These are phyloP conservation scores for Diorhabda carinulata DNA, from an alignment of 1,140 invertebrate genomes.

Conservation along the genomic window DNA sequence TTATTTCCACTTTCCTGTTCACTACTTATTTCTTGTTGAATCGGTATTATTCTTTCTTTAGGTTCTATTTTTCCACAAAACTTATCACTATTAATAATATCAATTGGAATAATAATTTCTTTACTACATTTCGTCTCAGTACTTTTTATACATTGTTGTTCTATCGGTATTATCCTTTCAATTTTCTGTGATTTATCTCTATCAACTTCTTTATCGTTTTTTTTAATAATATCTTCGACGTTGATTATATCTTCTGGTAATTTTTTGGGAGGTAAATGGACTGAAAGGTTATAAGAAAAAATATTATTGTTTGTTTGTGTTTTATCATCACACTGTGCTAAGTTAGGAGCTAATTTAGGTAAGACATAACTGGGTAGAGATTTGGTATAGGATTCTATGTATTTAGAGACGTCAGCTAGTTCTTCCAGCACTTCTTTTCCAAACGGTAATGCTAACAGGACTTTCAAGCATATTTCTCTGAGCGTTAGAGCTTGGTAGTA, in stretches of 20 bases:
- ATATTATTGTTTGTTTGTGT: constrained; percentile 12
- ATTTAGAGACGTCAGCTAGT: constrained; percentile 60
- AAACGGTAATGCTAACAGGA: constrained; percentile 60
- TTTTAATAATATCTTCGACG: background rate
- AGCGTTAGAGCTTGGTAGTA: constrained; percentile 41
- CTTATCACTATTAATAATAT: too few relatives aligned
- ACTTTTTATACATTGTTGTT: too few relatives aligned
- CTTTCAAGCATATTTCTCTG: constrained; percentile 58
- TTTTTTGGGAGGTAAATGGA: constrained; percentile 7
- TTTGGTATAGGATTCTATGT: constrained; percentile 45
- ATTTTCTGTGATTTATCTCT: too few relatives aligned
- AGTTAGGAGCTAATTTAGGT: constrained; percentile 19
- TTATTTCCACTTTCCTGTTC: background rate
- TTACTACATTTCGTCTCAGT: too few relatives aligned
- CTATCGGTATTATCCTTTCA: too few relatives aligned
- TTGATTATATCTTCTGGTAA: background rate
- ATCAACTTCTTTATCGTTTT: background rate
- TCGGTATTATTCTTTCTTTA: constrained; percentile 6
- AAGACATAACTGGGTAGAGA: constrained; percentile 22
- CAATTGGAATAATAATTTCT: too few relatives aligned
- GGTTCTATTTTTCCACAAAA: too few relatives aligned
- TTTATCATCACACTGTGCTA: constrained; percentile 16
- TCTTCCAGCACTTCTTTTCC: constrained; percentile 63
- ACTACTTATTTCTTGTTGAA: constrained; percentile 2
- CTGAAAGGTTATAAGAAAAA: constrained; percentile 23